A percentile compares a stretch with the other conserved stretches of the same genome.
Evolutionary conservation across 1,140 invertebrate species (phyloP).

Genomic region (Leptonema lineaticorne): DNA sequence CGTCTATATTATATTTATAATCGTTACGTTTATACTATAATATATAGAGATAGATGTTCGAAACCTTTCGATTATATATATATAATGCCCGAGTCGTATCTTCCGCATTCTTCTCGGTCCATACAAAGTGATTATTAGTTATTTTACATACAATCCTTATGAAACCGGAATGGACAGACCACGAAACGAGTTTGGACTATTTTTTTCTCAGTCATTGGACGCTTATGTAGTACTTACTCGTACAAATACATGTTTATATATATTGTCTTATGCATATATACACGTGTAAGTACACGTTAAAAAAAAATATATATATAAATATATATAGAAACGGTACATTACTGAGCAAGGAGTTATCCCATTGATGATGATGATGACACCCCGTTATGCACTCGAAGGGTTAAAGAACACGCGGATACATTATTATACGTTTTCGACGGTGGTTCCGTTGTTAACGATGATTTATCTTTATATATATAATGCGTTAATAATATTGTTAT

Average conservation of each 20-base stretch:
- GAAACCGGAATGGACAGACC: conserved; percentile 22
- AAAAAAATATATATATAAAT: too few species aligned
- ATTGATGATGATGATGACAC: conserved; percentile 23
- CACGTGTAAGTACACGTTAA: not conserved
- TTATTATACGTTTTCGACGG: too few species aligned
- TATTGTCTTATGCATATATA: too few species aligned
- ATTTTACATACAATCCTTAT: conserved; percentile 33
- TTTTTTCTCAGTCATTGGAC: conserved; percentile 11
- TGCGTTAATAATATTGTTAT: too few species aligned
- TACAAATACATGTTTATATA: not conserved
- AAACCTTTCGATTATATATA: too few species aligned
- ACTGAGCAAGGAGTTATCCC: conserved; percentile 18
- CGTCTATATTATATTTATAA: too few species aligned
- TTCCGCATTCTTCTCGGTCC: conserved; percentile 28
- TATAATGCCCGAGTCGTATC: conserved; percentile 16
- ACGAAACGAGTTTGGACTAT: conserved; percentile 29
- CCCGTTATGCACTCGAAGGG: conserved; percentile 24
- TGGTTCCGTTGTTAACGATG: too few species aligned
- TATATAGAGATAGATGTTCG: too few species aligned
- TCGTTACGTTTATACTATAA: too few species aligned
- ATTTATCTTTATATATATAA: too few species aligned
- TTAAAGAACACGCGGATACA: conserved; percentile 24
- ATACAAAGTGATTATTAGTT: conserved; percentile 31
- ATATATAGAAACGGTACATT: conserved; percentile 22
- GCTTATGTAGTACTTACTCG: too few species aligned